A percentile compares a stretch with the other conserved stretches of the same genome.
phyloP scores from a whole-genome alignment of 2,113 vertebrate genomes.

The Orthochromis malagaraziensis region DNA sequence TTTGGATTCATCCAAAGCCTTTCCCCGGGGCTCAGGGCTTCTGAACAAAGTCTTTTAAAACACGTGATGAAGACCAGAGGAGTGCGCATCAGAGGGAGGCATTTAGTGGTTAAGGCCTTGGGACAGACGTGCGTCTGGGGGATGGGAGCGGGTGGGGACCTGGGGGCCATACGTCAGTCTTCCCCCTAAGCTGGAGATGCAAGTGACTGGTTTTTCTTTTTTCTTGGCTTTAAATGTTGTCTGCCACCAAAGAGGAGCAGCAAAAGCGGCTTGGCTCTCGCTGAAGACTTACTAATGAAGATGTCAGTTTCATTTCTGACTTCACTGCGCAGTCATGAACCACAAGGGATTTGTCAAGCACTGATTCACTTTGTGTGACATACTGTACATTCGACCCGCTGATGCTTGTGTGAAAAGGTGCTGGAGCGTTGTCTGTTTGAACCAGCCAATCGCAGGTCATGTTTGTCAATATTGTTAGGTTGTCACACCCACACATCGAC shows the following conservation, averaged over 20 bases:
- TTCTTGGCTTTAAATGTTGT: background rate
- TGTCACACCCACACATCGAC: background rate
- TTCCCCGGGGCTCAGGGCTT: background rate
- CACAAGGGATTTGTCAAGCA: slow-evolving; percentile 1
- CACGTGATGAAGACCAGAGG: slow-evolving; percentile 9
- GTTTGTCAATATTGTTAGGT: slow-evolving; percentile 31
- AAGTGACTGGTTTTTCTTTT: background rate
- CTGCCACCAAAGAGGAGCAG: background rate
- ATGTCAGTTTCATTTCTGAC: slow-evolving; percentile 2
- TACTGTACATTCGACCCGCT: background rate
- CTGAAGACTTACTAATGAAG: slow-evolving; percentile 1
- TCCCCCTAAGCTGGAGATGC: background rate
- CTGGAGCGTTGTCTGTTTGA: background rate
- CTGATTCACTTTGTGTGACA: background rate
- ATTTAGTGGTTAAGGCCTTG: slow-evolving; percentile 14
- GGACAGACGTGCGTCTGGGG: slow-evolving; percentile 17
- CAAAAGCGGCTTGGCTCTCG: background rate
- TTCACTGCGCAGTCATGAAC: background rate
- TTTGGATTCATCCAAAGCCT: slow-evolving; percentile 31
- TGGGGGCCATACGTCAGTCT: background rate
- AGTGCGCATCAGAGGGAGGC: slow-evolving; percentile 23
- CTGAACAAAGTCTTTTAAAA: slow-evolving; percentile 23
- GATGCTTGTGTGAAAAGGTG: background rate
- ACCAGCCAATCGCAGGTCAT: slow-evolving; percentile 8
- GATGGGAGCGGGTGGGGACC: background rate